Conservation (phyloP, 2,113 vertebrate species). For the Xiphophorus couchianus region DNA sequence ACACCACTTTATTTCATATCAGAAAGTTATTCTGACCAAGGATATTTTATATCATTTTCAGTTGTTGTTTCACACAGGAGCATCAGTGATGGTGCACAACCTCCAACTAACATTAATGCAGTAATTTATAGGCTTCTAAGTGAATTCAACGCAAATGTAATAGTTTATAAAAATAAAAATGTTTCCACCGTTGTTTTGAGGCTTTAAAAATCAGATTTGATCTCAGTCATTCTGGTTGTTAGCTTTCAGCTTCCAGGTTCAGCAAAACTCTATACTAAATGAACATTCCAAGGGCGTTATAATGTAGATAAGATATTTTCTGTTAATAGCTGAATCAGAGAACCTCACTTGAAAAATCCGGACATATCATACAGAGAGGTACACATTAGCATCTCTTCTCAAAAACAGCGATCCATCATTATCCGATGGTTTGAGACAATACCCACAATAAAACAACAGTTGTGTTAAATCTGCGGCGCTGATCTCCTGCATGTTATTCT, state of each 20-base stretch:
- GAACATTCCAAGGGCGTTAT: too few species aligned
- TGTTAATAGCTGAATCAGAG: not conserved
- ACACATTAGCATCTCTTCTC: not conserved
- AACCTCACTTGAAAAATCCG: too few species aligned
- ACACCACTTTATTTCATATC: not conserved
- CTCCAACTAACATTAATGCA: not conserved
- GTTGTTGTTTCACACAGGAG: not conserved
- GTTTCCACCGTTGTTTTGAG: not conserved
- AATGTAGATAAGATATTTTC: not conserved
- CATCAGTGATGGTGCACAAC: not conserved
- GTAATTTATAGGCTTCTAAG: not conserved
- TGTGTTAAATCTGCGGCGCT: constrained; percentile 29
- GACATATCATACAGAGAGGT: not conserved
- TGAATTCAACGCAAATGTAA: not conserved
- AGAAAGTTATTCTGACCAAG: not conserved
- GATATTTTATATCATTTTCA: not conserved
- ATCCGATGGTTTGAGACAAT: constrained; percentile 56
- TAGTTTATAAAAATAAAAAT: not conserved
- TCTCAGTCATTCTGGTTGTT: not conserved
- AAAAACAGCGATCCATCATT: constrained; percentile 8
- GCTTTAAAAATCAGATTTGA: not conserved
- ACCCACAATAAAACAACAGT: constrained; percentile 51
- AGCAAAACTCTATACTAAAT: not conserved
- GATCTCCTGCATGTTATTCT: constrained; percentile 59
- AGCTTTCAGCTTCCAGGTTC: not conserved